Percentiles rank a stretch among this genome's conserved stretches.
These are phyloP conservation scores for Metalampra italica DNA, from an alignment of 2,888 invertebrate species.

Conservation along the genomic window DNA sequence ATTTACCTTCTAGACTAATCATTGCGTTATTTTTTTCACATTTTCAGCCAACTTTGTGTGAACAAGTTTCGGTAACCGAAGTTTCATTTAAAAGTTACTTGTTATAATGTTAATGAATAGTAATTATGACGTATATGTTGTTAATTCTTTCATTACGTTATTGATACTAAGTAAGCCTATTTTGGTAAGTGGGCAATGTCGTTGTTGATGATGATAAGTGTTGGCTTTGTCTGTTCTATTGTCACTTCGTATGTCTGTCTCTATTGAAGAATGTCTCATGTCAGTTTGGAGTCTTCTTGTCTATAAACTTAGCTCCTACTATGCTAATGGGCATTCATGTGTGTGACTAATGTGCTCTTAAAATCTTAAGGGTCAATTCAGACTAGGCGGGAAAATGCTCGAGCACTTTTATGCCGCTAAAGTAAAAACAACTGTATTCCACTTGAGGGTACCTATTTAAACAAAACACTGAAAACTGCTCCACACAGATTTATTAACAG, in stretches of 20 bases:
- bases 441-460: too few relatives aligned
- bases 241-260: constrained; percentile 51
- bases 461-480: too few relatives aligned
- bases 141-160: constrained; percentile 50
- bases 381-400: too few relatives aligned
- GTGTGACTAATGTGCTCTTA: constrained; percentile 18
- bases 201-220: constrained; percentile 54
- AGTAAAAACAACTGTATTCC: too few relatives aligned
- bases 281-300: constrained; percentile 35
- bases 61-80: constrained; percentile 72
- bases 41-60: constrained; percentile 78
- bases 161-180: constrained; percentile 49
- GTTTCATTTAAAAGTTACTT: constrained; percentile 67
- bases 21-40: constrained; percentile 54
- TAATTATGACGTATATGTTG: constrained; percentile 54
- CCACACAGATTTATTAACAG: too few relatives aligned
- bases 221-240: constrained; percentile 67
- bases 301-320: constrained; percentile 19
- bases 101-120: constrained; percentile 58
- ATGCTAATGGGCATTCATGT: constrained; percentile 38
- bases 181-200: constrained; percentile 68
- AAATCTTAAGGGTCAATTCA: background rate
- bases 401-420: too few relatives aligned
- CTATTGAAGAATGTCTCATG: constrained; percentile 36
- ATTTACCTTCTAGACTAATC: constrained; percentile 62